These are phyloP conservation scores for Scortum barcoo DNA, from an alignment of 2,113 vertebrate genomes.

Conservation along the genomic window DNA sequence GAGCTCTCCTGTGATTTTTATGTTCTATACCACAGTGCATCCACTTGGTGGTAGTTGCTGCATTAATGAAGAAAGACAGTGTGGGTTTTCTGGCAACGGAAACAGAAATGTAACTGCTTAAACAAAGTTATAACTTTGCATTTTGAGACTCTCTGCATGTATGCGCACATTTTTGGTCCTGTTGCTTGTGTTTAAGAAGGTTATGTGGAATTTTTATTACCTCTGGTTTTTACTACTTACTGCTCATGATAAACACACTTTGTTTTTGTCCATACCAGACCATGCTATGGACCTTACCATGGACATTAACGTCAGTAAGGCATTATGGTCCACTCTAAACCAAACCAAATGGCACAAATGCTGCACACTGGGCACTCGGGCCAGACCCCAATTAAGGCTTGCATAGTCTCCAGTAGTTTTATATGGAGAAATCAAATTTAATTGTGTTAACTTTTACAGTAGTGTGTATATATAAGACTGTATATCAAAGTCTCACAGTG, in stretches of 20 bases:
- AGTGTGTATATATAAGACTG: conserved; percentile 15
- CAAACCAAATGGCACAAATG: not conserved
- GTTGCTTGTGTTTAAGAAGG: not conserved
- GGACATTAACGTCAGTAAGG: not conserved
- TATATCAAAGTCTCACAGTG: conserved; percentile 31
- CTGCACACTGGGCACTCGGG: conserved; percentile 18
- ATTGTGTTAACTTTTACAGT: conserved; percentile 38
- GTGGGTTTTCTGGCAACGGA: not conserved
- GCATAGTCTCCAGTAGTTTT: conserved; percentile 11
- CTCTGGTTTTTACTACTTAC: not conserved
- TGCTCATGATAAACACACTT: not conserved
- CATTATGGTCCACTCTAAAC: conserved; percentile 34
- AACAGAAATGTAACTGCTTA: not conserved
- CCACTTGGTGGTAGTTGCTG: not conserved
- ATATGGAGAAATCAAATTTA: conserved; percentile 23
- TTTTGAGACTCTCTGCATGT: not conserved
- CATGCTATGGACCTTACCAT: not conserved
- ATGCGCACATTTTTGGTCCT: not conserved
- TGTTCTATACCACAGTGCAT: not conserved
- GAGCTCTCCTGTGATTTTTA: not conserved
- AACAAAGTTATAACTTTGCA: not conserved
- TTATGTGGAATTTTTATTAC: not conserved
- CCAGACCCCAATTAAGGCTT: not conserved
- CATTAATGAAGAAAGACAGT: not conserved
- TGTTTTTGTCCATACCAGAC: conserved; percentile 5